Evolutionary conservation across 2,797 vertebrate genomes (phyloP).

Genomic region (Morus bassanus): DNA sequence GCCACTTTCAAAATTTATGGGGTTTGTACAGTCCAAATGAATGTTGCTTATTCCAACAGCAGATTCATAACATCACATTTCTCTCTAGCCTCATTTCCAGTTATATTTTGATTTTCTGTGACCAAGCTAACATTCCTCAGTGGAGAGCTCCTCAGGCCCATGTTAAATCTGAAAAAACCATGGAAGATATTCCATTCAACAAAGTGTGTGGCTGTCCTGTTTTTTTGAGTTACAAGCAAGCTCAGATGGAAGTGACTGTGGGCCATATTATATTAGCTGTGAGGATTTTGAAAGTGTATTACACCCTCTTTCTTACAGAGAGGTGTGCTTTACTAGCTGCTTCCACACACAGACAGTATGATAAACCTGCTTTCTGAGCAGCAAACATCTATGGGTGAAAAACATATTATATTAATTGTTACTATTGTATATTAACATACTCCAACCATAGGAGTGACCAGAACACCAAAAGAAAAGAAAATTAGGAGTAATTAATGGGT

Average conservation of each 20-base stretch:
- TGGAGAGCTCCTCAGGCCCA: neutral
- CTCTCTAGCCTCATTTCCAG: neutral
- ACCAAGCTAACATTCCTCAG: neutral
- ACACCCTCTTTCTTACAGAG: neutral
- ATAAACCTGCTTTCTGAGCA: neutral
- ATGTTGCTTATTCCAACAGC: neutral
- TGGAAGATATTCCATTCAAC: neutral
- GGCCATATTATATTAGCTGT: neutral
- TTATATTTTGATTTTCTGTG: neutral
- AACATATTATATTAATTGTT: neutral
- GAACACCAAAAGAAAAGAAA: neutral
- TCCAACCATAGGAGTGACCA: neutral
- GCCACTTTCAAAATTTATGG: neutral
- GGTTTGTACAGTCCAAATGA: neutral
- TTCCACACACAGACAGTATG: neutral
- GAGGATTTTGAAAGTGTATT: neutral
- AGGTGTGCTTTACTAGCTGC: neutral
- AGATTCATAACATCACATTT: neutral
- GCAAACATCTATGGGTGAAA: neutral
- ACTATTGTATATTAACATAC: neutral
- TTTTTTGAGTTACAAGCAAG: neutral
- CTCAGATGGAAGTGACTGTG: neutral
- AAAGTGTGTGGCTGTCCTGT: neutral
- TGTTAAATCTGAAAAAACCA: neutral
- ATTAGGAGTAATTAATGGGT: neutral